A percentile compares a stretch with the other conserved stretches of the same genome.
Evolutionary conservation across 2,797 vertebrate species (phyloP).

Genomic region (Amazonetta brasiliensis): DNA sequence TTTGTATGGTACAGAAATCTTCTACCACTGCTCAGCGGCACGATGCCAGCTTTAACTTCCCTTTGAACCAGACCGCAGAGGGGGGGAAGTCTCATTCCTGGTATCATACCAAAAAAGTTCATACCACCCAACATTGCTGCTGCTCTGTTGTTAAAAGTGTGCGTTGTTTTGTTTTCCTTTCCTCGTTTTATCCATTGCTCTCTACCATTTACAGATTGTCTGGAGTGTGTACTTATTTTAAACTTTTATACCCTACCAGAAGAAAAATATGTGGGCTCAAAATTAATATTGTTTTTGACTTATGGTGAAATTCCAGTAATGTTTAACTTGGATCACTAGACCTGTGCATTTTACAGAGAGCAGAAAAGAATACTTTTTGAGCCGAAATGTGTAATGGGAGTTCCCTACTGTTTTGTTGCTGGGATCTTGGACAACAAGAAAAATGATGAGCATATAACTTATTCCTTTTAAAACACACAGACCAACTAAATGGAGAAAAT

Average conservation of each 20-base stretch:
- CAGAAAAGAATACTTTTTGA: conserved; percentile 74
- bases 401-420: conserved; percentile 81
- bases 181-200: conserved; percentile 39
- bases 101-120: conserved; percentile 42
- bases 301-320: conserved; percentile 84
- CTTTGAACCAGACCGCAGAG: conserved; percentile 69
- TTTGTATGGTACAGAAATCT: conserved; percentile 63
- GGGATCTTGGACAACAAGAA: conserved; percentile 74
- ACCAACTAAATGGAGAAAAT: conserved; percentile 30
- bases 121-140: conserved; percentile 56
- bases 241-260: conserved; percentile 77
- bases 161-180: conserved; percentile 49
- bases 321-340: conserved; percentile 83
- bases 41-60: conserved; percentile 51
- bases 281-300: conserved; percentile 85
- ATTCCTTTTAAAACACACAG: conserved; percentile 24
- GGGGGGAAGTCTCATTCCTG: conserved; percentile 36
- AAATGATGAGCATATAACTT: conserved; percentile 71
- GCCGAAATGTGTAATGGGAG: conserved; percentile 74
- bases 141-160: conserved; percentile 35
- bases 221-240: conserved; percentile 70
- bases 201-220: conserved; percentile 71
- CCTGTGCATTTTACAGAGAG: conserved; percentile 64
- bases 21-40: neutral
- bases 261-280: conserved; percentile 80